A percentile compares a stretch with the other conserved stretches of the same genome.
phyloP scores from a whole-genome alignment of 2,888 invertebrate species.

The Carabus problematicus region DNA sequence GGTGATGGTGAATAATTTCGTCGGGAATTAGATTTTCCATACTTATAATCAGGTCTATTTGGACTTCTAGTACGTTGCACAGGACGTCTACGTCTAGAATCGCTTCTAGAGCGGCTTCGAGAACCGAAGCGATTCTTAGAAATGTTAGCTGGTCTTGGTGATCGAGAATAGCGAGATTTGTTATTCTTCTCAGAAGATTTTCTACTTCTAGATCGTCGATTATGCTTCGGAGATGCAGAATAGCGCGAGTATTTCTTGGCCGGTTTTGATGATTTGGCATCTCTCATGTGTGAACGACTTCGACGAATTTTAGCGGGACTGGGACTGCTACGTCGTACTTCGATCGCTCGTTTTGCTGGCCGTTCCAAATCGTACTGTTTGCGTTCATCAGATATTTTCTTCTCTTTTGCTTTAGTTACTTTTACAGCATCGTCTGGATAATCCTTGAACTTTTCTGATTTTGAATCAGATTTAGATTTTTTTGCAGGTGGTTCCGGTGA shows the following conservation, averaged over 20 bases:
- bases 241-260: slow-evolving; percentile 27
- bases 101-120: slow-evolving; percentile 40
- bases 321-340: slow-evolving; percentile 49
- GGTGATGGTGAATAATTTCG: slow-evolving; percentile 39
- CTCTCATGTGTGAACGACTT: slow-evolving; percentile 36
- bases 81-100: slow-evolving; percentile 50
- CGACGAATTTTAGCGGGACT: slow-evolving; percentile 28
- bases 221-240: slow-evolving; percentile 38
- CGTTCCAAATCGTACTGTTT: slow-evolving; percentile 46
- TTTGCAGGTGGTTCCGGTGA: slow-evolving; percentile 51
- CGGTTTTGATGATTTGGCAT: slow-evolving; percentile 35
- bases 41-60: slow-evolving; percentile 46
- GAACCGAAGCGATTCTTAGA: slow-evolving; percentile 33
- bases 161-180: slow-evolving; percentile 43
- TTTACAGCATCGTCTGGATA: slow-evolving; percentile 47
- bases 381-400: slow-evolving; percentile 42
- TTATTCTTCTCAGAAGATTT: slow-evolving; percentile 43
- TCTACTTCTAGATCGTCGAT: slow-evolving; percentile 38
- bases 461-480: slow-evolving; percentile 44
- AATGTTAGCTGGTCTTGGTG: slow-evolving; percentile 44
- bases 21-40: slow-evolving; percentile 44
- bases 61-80: slow-evolving; percentile 53
- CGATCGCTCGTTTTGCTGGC: slow-evolving; percentile 49
- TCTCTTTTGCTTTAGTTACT: slow-evolving; percentile 48
- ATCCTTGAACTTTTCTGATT: slow-evolving; percentile 46